Conservation (phyloP, 1,140 invertebrate species). For the Heliconius himera region DNA sequence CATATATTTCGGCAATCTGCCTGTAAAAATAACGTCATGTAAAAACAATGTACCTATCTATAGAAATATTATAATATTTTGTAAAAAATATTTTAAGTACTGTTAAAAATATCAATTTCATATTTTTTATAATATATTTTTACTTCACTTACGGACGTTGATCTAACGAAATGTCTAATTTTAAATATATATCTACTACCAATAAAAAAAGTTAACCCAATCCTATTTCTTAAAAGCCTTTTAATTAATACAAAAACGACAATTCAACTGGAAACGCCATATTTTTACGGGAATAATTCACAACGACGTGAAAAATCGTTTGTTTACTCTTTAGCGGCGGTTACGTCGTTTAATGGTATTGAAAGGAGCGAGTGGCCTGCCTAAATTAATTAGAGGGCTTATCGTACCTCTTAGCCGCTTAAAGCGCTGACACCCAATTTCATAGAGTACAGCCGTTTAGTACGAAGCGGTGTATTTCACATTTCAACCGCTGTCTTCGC, state of each 20-base stretch:
- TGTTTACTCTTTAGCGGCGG: conserved; percentile 18
- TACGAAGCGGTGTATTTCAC: conserved; percentile 58
- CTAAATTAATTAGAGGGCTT: conserved; percentile 39
- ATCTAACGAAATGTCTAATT: too few relatives aligned
- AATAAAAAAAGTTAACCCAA: neutral
- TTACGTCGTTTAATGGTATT: conserved; percentile 23
- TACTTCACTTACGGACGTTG: too few relatives aligned
- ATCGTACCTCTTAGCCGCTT: conserved; percentile 44
- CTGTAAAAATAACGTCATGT: neutral
- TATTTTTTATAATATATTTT: too few relatives aligned
- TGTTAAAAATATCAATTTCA: too few relatives aligned
- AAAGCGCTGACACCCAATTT: conserved; percentile 49
- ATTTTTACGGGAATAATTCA: neutral
- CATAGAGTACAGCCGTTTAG: conserved; percentile 48
- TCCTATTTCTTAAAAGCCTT: neutral
- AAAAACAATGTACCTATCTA: neutral
- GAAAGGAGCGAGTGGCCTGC: conserved; percentile 19
- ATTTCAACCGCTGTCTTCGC: conserved; percentile 44
- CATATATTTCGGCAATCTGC: too few relatives aligned
- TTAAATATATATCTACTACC: neutral
- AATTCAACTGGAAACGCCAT: neutral
- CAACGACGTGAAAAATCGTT: conserved; percentile 24
- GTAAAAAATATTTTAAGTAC: too few relatives aligned
- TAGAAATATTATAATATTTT: neutral
- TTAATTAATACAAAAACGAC: neutral